These are phyloP conservation scores for Hyperoplus immaculatus DNA, from an alignment of 2,797 vertebrate species.

Conservation along the genomic window DNA sequence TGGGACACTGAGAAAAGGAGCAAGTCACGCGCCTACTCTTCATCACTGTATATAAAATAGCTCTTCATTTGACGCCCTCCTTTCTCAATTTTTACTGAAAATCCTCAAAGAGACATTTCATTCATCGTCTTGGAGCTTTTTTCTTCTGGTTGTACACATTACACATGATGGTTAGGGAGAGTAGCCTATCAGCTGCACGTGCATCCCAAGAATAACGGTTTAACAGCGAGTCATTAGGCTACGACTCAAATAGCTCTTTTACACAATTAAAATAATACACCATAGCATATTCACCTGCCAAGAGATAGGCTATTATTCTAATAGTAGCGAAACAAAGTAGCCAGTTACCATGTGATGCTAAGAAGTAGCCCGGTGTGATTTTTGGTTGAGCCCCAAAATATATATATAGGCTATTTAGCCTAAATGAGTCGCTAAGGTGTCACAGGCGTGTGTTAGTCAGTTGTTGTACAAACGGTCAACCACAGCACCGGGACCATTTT, in stretches of 20 bases:
- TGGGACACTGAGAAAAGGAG: constrained; percentile 13
- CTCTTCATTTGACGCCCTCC: too few species aligned
- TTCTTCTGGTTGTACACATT: neutral
- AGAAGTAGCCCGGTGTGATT: constrained; percentile 19
- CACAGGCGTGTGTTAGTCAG: neutral
- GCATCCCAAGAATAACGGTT: neutral
- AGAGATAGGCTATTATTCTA: constrained; percentile 30
- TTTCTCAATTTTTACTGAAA: constrained; percentile 33
- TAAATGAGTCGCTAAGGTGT: constrained; percentile 3
- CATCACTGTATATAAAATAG: neutral
- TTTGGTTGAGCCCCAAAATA: neutral
- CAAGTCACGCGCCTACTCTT: constrained; percentile 41
- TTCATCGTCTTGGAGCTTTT: neutral
- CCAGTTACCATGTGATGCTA: constrained; percentile 21
- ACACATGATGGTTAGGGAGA: neutral
- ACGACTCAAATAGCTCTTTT: neutral
- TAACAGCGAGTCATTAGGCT: constrained; percentile 1
- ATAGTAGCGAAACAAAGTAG: constrained; percentile 36
- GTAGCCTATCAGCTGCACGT: neutral
- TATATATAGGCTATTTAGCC: neutral
- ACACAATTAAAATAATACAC: neutral
- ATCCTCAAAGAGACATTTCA: constrained; percentile 1
- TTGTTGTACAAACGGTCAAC: neutral
- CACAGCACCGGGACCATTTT: neutral
- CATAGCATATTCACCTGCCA: constrained; percentile 31